Percentiles rank a stretch among this genome's conserved stretches.
phyloP scores from a whole-genome alignment of 2,888 invertebrate species.

The Carterocephalus palaemon region DNA sequence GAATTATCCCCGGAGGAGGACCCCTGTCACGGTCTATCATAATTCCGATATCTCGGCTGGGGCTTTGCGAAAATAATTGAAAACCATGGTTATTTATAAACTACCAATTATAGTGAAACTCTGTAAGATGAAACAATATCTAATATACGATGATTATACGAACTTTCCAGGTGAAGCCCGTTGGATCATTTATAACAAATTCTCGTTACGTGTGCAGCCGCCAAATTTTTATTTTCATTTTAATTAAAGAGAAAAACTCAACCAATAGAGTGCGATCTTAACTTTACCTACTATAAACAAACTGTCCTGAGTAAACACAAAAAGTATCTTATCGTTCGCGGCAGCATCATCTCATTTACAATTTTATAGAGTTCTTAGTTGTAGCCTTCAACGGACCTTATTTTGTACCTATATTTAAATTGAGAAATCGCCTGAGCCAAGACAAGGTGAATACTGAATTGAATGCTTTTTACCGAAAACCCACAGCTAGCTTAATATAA shows the following conservation, averaged over 20 bases:
- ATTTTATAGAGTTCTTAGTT: not conserved
- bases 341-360: slow-evolving; percentile 13
- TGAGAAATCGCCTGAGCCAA: too few species aligned
- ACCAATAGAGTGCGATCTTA: not conserved
- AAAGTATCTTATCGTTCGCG: slow-evolving; percentile 23
- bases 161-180: too few species aligned
- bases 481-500: too few species aligned
- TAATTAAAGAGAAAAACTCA: not conserved
- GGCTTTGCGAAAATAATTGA: slow-evolving; percentile 14
- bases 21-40: slow-evolving; percentile 20
- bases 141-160: too few species aligned
- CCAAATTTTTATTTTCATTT: too few species aligned
- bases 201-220: too few species aligned
- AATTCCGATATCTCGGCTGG: slow-evolving; percentile 11
- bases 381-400: not conserved
- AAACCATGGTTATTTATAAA: not conserved
- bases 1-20: slow-evolving; percentile 8
- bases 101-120: not conserved
- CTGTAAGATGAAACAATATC: too few species aligned
- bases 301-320: slow-evolving; percentile 21
- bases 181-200: not conserved
- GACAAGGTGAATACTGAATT: too few species aligned
- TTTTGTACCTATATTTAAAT: too few species aligned
- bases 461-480: too few species aligned
- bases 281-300: too few species aligned